These are phyloP conservation scores for Spodoptera exigua DNA, from an alignment of 2,888 invertebrate species.

Conservation along the genomic window DNA sequence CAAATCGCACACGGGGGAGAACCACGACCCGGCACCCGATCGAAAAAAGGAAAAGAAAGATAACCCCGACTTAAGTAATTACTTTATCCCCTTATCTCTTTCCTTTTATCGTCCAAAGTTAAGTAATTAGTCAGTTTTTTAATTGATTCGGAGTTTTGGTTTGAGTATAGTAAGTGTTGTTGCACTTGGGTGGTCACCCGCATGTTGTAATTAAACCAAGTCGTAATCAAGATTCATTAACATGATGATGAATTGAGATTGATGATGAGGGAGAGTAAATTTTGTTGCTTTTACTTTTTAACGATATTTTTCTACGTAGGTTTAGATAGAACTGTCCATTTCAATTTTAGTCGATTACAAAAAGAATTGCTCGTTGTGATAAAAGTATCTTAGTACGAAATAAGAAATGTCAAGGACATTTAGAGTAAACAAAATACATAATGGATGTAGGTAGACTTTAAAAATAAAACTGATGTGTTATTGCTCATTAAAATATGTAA, in stretches of 20 bases:
- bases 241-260: slow-evolving; percentile 47
- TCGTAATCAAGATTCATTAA: slow-evolving; percentile 55
- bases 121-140: slow-evolving; percentile 43
- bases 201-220: slow-evolving; percentile 68
- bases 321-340: too few relatives aligned
- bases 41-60: slow-evolving; percentile 19
- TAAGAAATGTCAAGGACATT: too few relatives aligned
- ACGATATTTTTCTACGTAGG: not conserved
- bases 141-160: too few relatives aligned
- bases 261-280: slow-evolving; percentile 26
- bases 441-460: not conserved
- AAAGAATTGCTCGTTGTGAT: too few relatives aligned
- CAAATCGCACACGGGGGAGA: slow-evolving; percentile 22
- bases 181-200: slow-evolving; percentile 63
- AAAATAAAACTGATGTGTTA: not conserved
- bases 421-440: too few relatives aligned
- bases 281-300: slow-evolving; percentile 21
- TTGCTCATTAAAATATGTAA: not conserved
- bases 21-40: not conserved
- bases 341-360: too few relatives aligned
- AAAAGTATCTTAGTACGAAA: too few relatives aligned
- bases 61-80: slow-evolving; percentile 34
- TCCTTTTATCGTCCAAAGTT: slow-evolving; percentile 18
- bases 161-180: too few relatives aligned
- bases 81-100: slow-evolving; percentile 43